Conservation (phyloP, 2,113 vertebrate genomes). For the Pimephales promelas region DNA sequence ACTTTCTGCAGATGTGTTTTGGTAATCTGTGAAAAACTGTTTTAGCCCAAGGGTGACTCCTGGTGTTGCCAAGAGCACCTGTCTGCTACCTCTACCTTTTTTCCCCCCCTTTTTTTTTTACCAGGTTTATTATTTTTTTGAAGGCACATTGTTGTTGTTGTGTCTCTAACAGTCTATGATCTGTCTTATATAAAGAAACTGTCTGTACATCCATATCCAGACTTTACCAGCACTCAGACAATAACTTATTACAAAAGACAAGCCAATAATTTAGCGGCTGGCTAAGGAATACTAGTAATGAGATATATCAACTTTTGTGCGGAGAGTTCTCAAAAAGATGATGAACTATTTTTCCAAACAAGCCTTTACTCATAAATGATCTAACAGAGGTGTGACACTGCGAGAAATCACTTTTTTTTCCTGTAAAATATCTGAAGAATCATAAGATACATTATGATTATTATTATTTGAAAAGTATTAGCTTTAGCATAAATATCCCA, state of each 20-base stretch:
- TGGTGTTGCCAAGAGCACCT: constrained; percentile 14
- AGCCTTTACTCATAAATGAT: too few species aligned
- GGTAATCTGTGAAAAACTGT: background rate
- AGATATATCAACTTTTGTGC: background rate
- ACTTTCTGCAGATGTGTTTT: constrained; percentile 2
- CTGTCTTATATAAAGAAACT: background rate
- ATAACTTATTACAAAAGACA: background rate
- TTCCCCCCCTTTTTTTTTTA: background rate
- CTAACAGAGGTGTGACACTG: too few species aligned
- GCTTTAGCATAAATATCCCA: background rate
- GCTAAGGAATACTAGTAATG: background rate
- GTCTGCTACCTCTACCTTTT: background rate
- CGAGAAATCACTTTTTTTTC: too few species aligned
- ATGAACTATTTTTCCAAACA: too few species aligned
- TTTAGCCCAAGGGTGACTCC: constrained; percentile 22
- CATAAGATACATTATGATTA: too few species aligned
- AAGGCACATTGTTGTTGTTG: background rate
- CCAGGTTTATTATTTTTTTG: constrained; percentile 7
- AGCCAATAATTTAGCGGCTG: background rate
- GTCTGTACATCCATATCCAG: background rate
- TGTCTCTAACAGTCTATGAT: background rate
- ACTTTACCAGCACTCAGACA: background rate
- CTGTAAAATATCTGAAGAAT: too few species aligned
- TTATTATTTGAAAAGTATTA: background rate
- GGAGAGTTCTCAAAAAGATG: too few species aligned